Evolutionary conservation across 2,797 vertebrate genomes (phyloP).

Genomic region (Vespertilio murinus): DNA sequence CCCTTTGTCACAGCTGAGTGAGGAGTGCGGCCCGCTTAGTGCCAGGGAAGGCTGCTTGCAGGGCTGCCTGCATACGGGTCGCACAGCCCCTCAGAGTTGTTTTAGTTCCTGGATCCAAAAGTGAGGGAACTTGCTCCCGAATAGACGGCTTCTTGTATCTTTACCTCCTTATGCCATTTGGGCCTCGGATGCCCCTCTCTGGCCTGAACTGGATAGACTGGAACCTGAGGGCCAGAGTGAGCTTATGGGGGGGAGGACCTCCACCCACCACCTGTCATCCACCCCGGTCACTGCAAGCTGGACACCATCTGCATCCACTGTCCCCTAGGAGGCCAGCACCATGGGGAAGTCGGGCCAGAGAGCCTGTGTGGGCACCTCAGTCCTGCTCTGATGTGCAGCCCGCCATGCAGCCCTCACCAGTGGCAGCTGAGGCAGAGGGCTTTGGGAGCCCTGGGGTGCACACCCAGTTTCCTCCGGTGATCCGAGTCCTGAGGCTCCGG

Average conservation of each 20-base stretch:
- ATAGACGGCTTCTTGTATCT: fast-evolving
- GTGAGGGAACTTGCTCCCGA: not conserved
- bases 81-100: not conserved
- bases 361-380: not conserved
- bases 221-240: not conserved
- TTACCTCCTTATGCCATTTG: fast-evolving
- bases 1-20: not conserved
- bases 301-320: fast-evolving
- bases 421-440: fast-evolving
- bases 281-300: not conserved
- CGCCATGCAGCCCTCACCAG: fast-evolving
- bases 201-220: not conserved
- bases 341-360: fast-evolving
- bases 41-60: not conserved
- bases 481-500: fast-evolving
- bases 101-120: not conserved
- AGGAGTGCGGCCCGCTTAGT: not conserved
- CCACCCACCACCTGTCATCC: fast-evolving
- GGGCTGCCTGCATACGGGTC: fast-evolving
- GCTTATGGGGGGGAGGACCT: not conserved
- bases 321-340: not conserved
- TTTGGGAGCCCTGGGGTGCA: not conserved
- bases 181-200: not conserved
- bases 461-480: not conserved
- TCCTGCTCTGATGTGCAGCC: fast-evolving